Base-by-base conservation (phyloP, 2,113 vertebrate genomes). In the Bambusicola thoracicus region DNA sequence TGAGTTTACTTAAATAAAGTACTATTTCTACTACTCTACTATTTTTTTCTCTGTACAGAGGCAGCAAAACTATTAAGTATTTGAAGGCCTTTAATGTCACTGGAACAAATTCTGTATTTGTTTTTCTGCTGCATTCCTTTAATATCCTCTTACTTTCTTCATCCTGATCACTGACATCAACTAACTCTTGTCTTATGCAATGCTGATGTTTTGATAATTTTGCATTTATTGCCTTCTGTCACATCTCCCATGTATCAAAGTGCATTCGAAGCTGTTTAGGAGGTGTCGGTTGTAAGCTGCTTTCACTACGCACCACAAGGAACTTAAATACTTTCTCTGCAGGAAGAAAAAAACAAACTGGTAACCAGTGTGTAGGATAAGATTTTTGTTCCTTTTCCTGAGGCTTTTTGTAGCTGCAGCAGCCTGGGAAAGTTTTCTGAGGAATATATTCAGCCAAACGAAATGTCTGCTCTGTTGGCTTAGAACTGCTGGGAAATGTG, bases 171-270 rank as follows among this genome's bases (percentile, higher is more conserved):
- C 65, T 93, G 69, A 75, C 87, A 80, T 41, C 51, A 83, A 46
- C 83, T 94, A 85, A 89, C 77, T 61, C 53, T 29, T 74, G 27
- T 93, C 79, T 92, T 92, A 74, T 91, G 86, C 84, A 76, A 11
- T 80, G 85, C 94, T 84, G 32, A 61, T 48, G 70, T 93, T 92
- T 87, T 91, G 88, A 90, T 96, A 90, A 96, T 89, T 87, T 92
- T 96, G 89, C 90, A 27, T 89, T 95, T 82, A 68, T 89, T 76
- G 66, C 81, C 59, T 91, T 88, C 58, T 91, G 56, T 94, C 87
- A 69, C 65, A 77, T 91, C 48, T 16, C 87, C 94, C 90, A 36
- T 74, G 8, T 5, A 22, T 24, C 77, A 63, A 38, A 85, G 80
- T 51, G 66, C 86, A 21, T 81, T 61, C 48, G 58, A 41, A 85